Evolutionary conservation across 1,140 invertebrate genomes (phyloP).

Genomic region (Drosophila varians): DNA sequence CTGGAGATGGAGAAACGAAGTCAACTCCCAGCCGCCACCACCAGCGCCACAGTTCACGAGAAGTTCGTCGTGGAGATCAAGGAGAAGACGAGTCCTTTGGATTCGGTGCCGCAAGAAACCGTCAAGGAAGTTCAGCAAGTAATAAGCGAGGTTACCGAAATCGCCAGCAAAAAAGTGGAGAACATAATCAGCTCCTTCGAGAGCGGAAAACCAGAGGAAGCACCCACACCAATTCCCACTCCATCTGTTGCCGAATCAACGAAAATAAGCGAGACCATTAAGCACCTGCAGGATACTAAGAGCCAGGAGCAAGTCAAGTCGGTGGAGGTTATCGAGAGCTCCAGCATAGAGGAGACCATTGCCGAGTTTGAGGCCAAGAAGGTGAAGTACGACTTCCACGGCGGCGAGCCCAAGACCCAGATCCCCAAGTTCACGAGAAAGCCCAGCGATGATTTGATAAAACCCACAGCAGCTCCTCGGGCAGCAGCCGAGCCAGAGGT

Average conservation of each 20-base stretch:
- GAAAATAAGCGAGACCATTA: conserved; percentile 72
- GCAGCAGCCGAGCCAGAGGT: conserved; percentile 51
- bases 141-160: conserved; percentile 66
- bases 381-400: conserved; percentile 75
- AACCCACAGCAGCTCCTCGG: conserved; percentile 68
- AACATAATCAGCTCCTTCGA: conserved; percentile 70
- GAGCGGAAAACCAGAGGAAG: conserved; percentile 35
- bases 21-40: conserved; percentile 59
- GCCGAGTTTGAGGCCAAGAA: conserved; percentile 79
- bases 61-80: conserved; percentile 77
- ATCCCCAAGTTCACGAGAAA: conserved; percentile 68
- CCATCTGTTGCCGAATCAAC: conserved; percentile 45
- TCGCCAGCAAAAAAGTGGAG: conserved; percentile 68
- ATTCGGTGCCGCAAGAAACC: conserved; percentile 52
- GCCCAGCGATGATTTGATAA: conserved; percentile 48
- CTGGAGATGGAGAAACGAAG: conserved; percentile 73
- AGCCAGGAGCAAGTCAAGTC: conserved; percentile 50
- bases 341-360: conserved; percentile 76
- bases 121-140: conserved; percentile 61
- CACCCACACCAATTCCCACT: conserved; percentile 5
- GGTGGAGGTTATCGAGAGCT: conserved; percentile 50
- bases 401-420: conserved; percentile 70
- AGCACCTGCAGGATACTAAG: conserved; percentile 62
- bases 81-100: conserved; percentile 66
- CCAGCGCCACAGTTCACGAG: conserved; percentile 54